Evolutionary conservation across 2,888 invertebrate genomes (phyloP).

Genomic region (Heliothis peltigera): DNA sequence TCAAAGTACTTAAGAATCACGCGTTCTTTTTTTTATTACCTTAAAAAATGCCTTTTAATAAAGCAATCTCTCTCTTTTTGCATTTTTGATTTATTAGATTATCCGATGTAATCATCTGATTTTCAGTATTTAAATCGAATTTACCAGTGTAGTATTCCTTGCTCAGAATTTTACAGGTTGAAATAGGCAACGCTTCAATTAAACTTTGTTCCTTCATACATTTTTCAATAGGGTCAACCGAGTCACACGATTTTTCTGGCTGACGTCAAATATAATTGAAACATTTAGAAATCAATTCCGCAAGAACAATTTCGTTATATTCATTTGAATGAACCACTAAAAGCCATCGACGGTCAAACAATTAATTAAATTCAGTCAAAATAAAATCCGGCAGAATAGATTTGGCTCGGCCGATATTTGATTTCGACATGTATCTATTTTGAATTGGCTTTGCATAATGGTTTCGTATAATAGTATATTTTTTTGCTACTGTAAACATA

Average conservation of each 20-base stretch:
- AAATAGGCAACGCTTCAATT: too few relatives aligned
- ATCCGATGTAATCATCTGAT: constrained; percentile 37
- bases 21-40: too few relatives aligned
- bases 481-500: neutral
- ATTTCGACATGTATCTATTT: neutral
- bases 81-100: constrained; percentile 5
- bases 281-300: constrained; percentile 13
- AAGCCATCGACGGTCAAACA: constrained; percentile 6
- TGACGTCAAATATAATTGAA: constrained; percentile 6
- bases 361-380: constrained; percentile 29
- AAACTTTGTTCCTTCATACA: too few relatives aligned
- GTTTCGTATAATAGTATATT: neutral
- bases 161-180: too few relatives aligned
- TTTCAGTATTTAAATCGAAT: constrained; percentile 49
- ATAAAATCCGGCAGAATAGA: constrained; percentile 16
- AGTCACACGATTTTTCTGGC: too few relatives aligned
- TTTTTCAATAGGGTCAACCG: too few relatives aligned
- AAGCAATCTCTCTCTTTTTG: neutral
- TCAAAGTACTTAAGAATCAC: too few relatives aligned
- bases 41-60: too few relatives aligned
- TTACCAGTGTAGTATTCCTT: too few relatives aligned
- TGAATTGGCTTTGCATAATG: neutral
- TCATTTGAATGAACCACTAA: constrained; percentile 20
- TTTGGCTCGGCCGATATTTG: constrained; percentile 12
- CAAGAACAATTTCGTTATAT: constrained; percentile 22